These are phyloP conservation scores for Alloplasta piceator DNA, from an alignment of 2,888 invertebrate species.

Conservation along the genomic window DNA sequence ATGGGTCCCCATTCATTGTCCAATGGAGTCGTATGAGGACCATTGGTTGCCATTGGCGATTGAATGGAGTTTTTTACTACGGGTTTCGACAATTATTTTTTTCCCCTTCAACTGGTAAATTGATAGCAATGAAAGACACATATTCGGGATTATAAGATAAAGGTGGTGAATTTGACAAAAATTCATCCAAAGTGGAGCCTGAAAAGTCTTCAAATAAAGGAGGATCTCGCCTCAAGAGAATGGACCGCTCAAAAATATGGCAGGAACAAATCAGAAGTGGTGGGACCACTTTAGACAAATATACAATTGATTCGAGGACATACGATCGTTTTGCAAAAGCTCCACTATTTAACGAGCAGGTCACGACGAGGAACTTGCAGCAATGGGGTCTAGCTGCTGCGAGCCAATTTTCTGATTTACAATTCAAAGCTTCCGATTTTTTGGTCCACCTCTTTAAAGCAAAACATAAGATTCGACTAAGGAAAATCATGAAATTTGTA, in stretches of 20 bases:
- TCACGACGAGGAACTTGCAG: constrained; percentile 66
- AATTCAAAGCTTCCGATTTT: constrained; percentile 54
- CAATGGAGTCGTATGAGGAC: too few species aligned
- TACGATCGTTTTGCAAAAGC: constrained; percentile 64
- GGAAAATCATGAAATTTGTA: constrained; percentile 51
- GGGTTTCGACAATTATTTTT: too few species aligned
- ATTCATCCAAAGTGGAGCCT: too few species aligned
- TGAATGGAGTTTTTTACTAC: too few species aligned
- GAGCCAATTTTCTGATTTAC: constrained; percentile 57
- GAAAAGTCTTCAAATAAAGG: too few species aligned
- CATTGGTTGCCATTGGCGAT: too few species aligned
- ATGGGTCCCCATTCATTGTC: too few species aligned
- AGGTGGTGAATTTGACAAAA: too few species aligned
- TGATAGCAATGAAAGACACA: too few species aligned
- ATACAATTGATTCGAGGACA: constrained; percentile 60
- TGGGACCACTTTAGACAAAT: constrained; percentile 63
- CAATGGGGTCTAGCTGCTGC: constrained; percentile 64
- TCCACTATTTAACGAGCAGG: constrained; percentile 53
- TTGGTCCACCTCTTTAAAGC: constrained; percentile 59
- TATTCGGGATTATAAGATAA: too few species aligned
- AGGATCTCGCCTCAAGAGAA: too few species aligned
- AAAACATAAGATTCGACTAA: constrained; percentile 57
- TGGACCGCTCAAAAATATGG: constrained; percentile 38
- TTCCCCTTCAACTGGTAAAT: too few species aligned
- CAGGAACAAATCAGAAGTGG: constrained; percentile 51